phyloP scores from a whole-genome alignment of 2,888 invertebrate species.

The Acrocyrtus sp. region DNA sequence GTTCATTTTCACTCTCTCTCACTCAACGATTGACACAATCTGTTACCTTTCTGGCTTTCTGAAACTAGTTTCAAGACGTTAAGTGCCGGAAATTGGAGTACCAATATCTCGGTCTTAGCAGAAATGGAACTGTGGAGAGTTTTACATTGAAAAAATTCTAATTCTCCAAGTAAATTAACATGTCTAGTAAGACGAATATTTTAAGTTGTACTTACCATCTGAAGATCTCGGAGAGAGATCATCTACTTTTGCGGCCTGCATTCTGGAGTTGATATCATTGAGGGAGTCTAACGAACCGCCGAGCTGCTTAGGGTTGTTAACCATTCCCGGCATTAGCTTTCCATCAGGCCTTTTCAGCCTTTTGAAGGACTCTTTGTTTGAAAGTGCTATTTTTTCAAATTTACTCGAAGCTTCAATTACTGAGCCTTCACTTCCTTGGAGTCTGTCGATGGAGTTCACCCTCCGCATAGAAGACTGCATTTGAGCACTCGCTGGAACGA shows the following conservation, averaged over 20 bases:
- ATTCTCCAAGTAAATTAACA: no score
- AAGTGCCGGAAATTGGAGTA: slow-evolving; percentile 61
- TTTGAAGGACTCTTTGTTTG: slow-evolving; percentile 66
- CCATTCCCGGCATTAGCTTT: slow-evolving; percentile 18
- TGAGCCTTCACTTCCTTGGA: slow-evolving; percentile 31
- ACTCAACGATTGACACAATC: no score
- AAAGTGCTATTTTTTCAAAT: slow-evolving; percentile 61
- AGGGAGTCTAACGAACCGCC: slow-evolving; percentile 73
- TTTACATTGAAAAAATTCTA: no score
- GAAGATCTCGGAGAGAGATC: slow-evolving; percentile 61
- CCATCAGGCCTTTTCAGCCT: slow-evolving; percentile 65
- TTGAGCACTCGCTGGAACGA: slow-evolving; percentile 36
- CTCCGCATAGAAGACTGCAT: slow-evolving; percentile 39
- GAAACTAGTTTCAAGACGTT: slow-evolving; percentile 56
- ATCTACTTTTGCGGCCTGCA: slow-evolving; percentile 32
- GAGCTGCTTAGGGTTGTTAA: slow-evolving; percentile 65
- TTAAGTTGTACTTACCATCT: slow-evolving; percentile 57
- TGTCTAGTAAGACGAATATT: no score
- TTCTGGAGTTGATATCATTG: slow-evolving; percentile 66
- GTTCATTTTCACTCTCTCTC: no score
- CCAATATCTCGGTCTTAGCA: slow-evolving; percentile 59
- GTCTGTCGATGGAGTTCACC: slow-evolving; percentile 58
- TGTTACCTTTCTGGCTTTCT: no score
- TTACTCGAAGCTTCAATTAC: slow-evolving; percentile 26
- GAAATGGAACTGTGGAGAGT: slow-evolving; percentile 45